These are phyloP conservation scores for Lamprotornis superbus DNA, from an alignment of 2,113 vertebrate genomes.

Conservation along the genomic window DNA sequence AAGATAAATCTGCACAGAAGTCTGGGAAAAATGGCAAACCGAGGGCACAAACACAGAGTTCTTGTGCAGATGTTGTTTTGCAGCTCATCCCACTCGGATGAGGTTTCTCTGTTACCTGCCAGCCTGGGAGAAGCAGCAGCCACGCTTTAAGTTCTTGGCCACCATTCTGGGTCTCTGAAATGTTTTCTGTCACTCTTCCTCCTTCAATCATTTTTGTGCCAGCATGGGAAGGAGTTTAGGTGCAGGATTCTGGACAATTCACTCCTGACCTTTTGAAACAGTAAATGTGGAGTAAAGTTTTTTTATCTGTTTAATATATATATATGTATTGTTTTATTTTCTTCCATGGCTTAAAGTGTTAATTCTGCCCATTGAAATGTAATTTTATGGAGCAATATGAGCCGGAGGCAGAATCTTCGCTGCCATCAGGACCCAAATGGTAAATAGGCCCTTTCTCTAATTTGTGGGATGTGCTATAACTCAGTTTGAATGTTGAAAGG, in stretches of 20 bases:
- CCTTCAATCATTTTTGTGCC: background rate
- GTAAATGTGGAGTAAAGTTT: background rate
- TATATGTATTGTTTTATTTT: background rate
- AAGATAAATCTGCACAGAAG: background rate
- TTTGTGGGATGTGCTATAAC: constrained; percentile 65
- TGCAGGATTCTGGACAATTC: background rate
- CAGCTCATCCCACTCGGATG: background rate
- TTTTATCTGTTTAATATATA: background rate
- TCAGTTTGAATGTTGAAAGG: constrained; percentile 67
- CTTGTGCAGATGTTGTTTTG: background rate
- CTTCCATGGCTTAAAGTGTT: background rate
- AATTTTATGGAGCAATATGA: constrained; percentile 44
- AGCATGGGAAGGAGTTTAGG: background rate
- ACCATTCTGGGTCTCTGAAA: background rate
- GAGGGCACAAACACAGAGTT: background rate
- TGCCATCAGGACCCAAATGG: constrained; percentile 42
- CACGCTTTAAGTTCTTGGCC: background rate
- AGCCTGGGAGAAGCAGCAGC: background rate
- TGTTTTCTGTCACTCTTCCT: background rate
- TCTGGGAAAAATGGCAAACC: background rate
- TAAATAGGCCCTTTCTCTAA: constrained; percentile 58
- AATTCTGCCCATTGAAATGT: constrained; percentile 38
- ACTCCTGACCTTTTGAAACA: background rate
- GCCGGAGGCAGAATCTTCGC: constrained; percentile 17
- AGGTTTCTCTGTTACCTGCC: background rate